phyloP scores from a whole-genome alignment of 2,888 invertebrate genomes.

The Pammene aurita region DNA sequence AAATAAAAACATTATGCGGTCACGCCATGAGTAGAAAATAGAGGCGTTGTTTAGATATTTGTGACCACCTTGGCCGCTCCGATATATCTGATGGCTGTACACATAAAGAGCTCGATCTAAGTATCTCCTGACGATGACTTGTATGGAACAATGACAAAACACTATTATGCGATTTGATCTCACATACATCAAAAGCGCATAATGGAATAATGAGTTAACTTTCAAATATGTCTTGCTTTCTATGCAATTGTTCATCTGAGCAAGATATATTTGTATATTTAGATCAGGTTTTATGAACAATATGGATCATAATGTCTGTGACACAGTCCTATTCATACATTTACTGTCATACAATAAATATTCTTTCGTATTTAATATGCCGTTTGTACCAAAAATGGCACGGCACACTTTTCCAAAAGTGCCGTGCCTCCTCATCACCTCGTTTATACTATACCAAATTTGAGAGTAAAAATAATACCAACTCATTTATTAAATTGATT shows the following conservation, averaged over 20 bases:
- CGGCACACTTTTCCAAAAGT: neutral
- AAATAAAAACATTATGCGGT: constrained; percentile 18
- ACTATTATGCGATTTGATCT: constrained; percentile 28
- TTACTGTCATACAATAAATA: neutral
- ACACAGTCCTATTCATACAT: neutral
- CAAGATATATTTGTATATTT: constrained; percentile 18
- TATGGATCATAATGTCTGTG: constrained; percentile 1
- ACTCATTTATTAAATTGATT: too few relatives aligned
- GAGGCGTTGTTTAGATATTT: too few relatives aligned
- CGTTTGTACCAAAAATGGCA: neutral
- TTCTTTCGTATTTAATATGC: neutral
- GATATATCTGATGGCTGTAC: constrained; percentile 15
- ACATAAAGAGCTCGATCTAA: too few relatives aligned
- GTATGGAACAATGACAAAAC: constrained; percentile 29
- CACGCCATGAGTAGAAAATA: constrained; percentile 21
- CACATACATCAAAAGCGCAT: constrained; percentile 35
- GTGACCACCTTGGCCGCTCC: too few relatives aligned
- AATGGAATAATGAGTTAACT: constrained; percentile 31
- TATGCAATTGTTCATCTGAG: constrained; percentile 29
- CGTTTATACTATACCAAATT: neutral
- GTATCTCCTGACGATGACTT: neutral
- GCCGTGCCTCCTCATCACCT: too few relatives aligned
- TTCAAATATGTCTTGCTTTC: constrained; percentile 34
- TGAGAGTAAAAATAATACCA: neutral
- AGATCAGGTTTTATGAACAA: constrained; percentile 14